phyloP scores from a whole-genome alignment of 2,113 vertebrate genomes.

The Lynx canadensis region DNA sequence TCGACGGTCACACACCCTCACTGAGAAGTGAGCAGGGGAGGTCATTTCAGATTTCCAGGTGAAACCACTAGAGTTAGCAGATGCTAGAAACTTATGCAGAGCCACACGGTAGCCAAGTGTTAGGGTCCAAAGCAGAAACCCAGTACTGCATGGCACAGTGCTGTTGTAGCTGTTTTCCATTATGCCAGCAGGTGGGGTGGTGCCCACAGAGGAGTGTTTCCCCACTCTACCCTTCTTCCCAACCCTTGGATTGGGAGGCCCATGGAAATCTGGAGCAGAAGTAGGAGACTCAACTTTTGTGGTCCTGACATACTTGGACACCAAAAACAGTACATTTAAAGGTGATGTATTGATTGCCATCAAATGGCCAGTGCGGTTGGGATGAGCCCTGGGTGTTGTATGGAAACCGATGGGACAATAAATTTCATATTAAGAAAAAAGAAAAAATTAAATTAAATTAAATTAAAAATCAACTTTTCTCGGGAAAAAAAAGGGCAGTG shows the following conservation, averaged over 20 bases:
- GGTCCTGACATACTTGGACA: neutral
- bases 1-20: neutral
- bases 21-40: neutral
- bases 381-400: too few species aligned
- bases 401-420: too few species aligned
- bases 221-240: rapidly evolving
- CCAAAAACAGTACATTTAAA: neutral
- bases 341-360: neutral
- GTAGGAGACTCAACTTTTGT: neutral
- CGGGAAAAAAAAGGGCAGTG: too few species aligned
- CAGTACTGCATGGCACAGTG: too few species aligned
- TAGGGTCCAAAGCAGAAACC: neutral
- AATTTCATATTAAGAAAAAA: too few species aligned
- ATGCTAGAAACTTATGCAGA: neutral
- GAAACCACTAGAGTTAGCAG: neutral
- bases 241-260: rapidly evolving
- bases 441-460: too few species aligned
- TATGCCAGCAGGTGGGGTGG: too few species aligned
- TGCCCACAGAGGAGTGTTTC: too few species aligned
- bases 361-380: too few species aligned
- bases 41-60: neutral
- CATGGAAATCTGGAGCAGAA: neutral
- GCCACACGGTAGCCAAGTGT: too few species aligned
- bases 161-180: too few species aligned
- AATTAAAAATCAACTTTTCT: too few species aligned